phyloP scores from a whole-genome alignment of 2,888 invertebrate genomes.

The Hyposoter didymator region DNA sequence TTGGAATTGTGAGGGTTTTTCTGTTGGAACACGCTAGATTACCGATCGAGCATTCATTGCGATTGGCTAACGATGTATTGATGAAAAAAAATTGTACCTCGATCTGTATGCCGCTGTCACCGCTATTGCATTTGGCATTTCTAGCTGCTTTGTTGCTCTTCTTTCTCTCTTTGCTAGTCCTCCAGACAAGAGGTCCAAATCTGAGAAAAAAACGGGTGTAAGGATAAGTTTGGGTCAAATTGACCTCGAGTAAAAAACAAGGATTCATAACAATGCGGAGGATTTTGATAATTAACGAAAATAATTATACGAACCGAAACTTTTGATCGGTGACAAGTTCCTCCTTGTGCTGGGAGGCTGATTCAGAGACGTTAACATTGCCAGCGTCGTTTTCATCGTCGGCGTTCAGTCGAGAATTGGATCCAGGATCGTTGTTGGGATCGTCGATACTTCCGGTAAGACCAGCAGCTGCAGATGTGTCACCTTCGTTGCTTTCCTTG shows the following conservation, averaged over 20 bases:
- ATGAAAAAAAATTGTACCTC: conserved; percentile 83
- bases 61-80: conserved; percentile 49
- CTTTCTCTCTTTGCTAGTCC: conserved; percentile 89
- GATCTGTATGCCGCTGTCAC: conserved; percentile 90
- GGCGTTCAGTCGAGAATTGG: conserved; percentile 63
- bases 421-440: conserved; percentile 40
- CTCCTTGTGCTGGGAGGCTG: conserved; percentile 78
- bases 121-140: conserved; percentile 90
- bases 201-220: conserved; percentile 80
- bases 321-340: conserved; percentile 79
- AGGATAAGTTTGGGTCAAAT: neutral
- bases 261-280: neutral
- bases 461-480: conserved; percentile 77
- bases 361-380: conserved; percentile 70
- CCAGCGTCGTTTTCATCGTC: conserved; percentile 69
- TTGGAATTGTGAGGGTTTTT: too few species aligned
- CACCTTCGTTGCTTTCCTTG: conserved; percentile 84
- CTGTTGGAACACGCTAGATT: neutral
- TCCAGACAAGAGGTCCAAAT: conserved; percentile 90
- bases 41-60: neutral
- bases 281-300: neutral
- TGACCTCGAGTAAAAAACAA: neutral
- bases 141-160: conserved; percentile 88
- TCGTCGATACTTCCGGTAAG: conserved; percentile 38
- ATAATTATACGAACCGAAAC: conserved; percentile 79